phyloP scores from a whole-genome alignment of 92 coral and sea anemone species.

The Zoanthus gigantus region DNA sequence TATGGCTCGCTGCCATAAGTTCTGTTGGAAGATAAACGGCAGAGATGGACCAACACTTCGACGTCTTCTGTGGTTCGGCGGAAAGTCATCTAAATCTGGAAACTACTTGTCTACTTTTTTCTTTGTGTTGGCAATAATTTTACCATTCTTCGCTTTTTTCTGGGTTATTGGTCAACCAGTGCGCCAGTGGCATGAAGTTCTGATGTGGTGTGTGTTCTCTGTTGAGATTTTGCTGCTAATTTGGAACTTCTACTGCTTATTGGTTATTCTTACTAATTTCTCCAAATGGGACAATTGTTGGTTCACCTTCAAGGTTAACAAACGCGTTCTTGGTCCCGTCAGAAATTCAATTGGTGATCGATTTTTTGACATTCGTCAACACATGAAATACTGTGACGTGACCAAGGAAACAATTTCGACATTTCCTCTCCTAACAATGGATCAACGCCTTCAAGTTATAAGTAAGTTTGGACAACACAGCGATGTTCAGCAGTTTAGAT shows the following conservation, averaged over 20 bases:
- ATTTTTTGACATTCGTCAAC: conserved; percentile 43
- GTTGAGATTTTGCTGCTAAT: conserved; percentile 27
- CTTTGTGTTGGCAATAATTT: conserved; percentile 15
- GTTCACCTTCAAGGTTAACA: conserved; percentile 42
- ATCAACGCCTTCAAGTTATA: conserved; percentile 3
- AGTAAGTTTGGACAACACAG: conserved; percentile 27
- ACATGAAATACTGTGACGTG: conserved; percentile 42
- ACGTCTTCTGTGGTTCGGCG: conserved; percentile 45
- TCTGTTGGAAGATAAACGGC: conserved; percentile 36
- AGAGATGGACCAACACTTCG: conserved; percentile 30
- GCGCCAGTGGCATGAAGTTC: conserved; percentile 38
- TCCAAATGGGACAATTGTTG: conserved; percentile 37
- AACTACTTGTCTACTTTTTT: conserved; percentile 27
- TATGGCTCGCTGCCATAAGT: conserved; percentile 36
- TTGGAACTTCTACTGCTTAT: conserved; percentile 36
- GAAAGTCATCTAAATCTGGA: conserved; percentile 45
- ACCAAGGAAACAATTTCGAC: conserved; percentile 11
- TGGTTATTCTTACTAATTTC: conserved; percentile 31
- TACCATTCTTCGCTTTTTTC: conserved; percentile 18
- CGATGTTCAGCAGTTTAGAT: conserved; percentile 22
- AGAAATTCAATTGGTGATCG: conserved; percentile 37
- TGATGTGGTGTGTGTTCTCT: conserved; percentile 40
- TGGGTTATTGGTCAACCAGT: conserved; percentile 25
- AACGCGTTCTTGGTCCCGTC: conserved; percentile 36
- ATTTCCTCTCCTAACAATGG: conserved; percentile 33